Evolutionary conservation across 2,888 invertebrate species (phyloP), one percentile per base, ranked within the genome.

Genomic region (Syrphus vitripennis): DNA sequence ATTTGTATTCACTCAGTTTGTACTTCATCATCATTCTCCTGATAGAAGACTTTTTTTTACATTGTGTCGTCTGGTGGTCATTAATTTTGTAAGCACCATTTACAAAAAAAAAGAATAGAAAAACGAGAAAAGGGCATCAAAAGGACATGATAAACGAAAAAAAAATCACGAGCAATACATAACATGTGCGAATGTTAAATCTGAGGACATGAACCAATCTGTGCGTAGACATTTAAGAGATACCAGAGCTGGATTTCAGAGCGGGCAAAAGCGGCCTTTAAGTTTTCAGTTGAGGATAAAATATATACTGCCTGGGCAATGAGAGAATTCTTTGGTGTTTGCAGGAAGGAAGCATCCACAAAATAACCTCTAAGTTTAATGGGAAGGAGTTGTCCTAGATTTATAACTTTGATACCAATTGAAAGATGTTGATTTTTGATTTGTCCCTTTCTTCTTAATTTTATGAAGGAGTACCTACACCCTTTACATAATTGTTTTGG

Each of bases 161-260:
- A 59, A 34, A 59, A 59, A 59, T 59, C 59, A 59, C 59, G 59
- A 59, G 37, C 21, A 7, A 12, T 59, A 21, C 37, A 19, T 12
- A 37, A 59, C 34, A 59, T 59, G 21, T 59, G 31, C 19, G 34
- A 31, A 57, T 57, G 34, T 59, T 59, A 21, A 21, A 59, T 37
- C 34, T 37, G 59, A 34, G 19, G 34, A 59, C 34, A 59, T 37
- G 19, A 37, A 59, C 59, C 59, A 59, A 59, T 59, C 34, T 59
- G 59, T 59, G 59, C 59, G 34, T 37, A 5, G n/a, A 29, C 16
- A 55, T 31, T 1, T 12, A 7, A 16, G 9, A 9, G 5, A n/a
- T 7, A 16, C 9, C 53, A 53, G 53, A 1, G 53, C 29, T 29
- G 53, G 29, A 53, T 29, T 53, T 29, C 14, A 3, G 3, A n/a